phyloP scores from a whole-genome alignment of 2,797 vertebrate genomes.

The Corythornis leucogaster region DNA sequence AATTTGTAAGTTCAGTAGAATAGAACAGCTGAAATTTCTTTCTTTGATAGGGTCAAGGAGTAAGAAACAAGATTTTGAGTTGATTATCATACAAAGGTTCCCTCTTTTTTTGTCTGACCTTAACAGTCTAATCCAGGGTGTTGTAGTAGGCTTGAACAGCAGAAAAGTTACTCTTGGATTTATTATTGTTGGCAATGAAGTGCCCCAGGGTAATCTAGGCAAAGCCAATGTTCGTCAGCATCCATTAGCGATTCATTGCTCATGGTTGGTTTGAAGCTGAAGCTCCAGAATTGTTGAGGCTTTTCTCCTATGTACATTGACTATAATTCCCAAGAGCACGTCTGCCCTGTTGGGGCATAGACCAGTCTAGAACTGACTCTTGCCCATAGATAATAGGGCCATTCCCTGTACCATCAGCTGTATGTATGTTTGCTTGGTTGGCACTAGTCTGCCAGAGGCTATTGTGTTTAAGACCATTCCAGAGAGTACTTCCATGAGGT shows the following conservation, averaged over 20 bases:
- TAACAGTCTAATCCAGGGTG: not conserved
- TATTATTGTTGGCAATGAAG: not conserved
- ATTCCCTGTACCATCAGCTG: not conserved
- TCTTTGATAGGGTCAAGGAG: not conserved
- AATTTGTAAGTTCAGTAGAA: constrained; percentile 72
- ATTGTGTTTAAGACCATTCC: not conserved
- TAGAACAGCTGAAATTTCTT: not conserved
- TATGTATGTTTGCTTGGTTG: not conserved
- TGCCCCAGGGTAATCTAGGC: not conserved
- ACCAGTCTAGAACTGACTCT: not conserved
- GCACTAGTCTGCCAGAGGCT: not conserved
- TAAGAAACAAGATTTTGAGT: not conserved
- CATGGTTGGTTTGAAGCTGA: not conserved
- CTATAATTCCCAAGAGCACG: not conserved
- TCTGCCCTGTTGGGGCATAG: not conserved
- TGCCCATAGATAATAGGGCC: not conserved
- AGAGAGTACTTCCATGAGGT: not conserved
- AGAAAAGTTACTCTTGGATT: not conserved
- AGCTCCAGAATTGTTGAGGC: not conserved
- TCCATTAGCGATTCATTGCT: not conserved
- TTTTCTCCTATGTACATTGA: not conserved
- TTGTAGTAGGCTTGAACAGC: not conserved
- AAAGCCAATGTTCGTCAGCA: not conserved
- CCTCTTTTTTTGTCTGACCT: not conserved
- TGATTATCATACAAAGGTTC: not conserved